Evolutionary conservation across 2,888 invertebrate species (phyloP).

Genomic region (Lepidocyrtinus sp.): DNA sequence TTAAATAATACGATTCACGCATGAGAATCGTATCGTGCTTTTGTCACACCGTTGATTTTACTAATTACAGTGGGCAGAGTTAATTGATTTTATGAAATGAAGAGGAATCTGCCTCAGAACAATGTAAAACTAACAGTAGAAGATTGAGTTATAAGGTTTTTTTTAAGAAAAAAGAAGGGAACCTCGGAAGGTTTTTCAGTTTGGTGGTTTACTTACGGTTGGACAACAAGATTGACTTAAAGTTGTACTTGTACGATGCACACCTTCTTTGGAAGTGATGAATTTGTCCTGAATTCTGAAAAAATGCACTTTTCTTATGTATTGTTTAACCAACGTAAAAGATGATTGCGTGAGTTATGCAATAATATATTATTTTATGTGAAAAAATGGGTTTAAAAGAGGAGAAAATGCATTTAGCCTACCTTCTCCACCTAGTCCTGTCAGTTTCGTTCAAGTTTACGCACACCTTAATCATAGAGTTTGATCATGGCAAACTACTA

Average conservation of each 20-base stretch:
- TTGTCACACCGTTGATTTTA: background rate
- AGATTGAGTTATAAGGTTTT: background rate
- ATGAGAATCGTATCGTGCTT: background rate
- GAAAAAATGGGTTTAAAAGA: too few relatives aligned
- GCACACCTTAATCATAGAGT: background rate
- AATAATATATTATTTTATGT: background rate
- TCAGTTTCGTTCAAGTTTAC: background rate
- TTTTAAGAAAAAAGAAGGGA: too few relatives aligned
- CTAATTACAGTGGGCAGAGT: background rate
- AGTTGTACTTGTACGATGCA: background rate
- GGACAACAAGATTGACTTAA: background rate
- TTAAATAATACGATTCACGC: background rate
- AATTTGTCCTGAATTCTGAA: too few relatives aligned
- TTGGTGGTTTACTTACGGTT: background rate
- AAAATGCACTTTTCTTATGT: background rate
- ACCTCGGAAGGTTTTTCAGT: too few relatives aligned
- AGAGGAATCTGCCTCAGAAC: background rate
- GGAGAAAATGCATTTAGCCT: too few relatives aligned
- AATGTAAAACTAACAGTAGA: background rate
- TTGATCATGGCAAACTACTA: background rate
- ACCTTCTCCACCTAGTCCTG: too few relatives aligned
- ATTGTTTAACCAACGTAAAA: background rate
- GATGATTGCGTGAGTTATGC: background rate
- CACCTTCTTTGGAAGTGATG: background rate
- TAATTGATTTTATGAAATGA: background rate